phyloP scores from a whole-genome alignment of 92 coral and sea anemone genomes.

The Porites evermanni region DNA sequence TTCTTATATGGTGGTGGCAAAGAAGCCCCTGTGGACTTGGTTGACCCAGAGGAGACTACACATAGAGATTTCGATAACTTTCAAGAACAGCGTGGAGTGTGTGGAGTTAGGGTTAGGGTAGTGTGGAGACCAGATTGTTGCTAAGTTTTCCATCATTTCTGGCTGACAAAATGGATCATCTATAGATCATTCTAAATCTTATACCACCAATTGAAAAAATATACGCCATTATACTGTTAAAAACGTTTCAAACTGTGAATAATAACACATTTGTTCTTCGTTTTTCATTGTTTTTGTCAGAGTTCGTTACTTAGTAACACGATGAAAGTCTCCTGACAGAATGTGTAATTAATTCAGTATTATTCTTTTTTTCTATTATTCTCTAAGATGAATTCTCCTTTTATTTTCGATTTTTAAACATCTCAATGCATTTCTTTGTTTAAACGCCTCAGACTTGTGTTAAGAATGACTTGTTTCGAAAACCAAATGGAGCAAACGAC shows the following conservation, averaged over 20 bases:
- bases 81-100: no score
- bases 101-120: no score
- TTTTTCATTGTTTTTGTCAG: neutral
- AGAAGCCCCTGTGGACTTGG: no score
- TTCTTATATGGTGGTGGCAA: no score
- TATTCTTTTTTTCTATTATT: neutral
- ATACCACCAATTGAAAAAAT: no score
- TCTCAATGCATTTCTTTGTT: neutral
- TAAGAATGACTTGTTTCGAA: neutral
- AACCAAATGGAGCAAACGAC: neutral
- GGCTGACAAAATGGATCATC: no score
- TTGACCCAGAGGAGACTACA: no score
- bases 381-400: constrained; percentile 7
- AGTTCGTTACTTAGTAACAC: constrained; percentile 13
- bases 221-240: neutral
- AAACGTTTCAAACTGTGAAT: neutral
- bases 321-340: constrained; percentile 19
- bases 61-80: no score
- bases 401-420: neutral
- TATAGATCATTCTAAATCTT: no score
- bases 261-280: neutral
- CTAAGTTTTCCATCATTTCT: no score
- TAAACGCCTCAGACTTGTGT: neutral
- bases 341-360: constrained; percentile 3
- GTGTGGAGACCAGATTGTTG: no score